phyloP scores from a whole-genome alignment of 2,888 invertebrate genomes.

The Molanna angustata region DNA sequence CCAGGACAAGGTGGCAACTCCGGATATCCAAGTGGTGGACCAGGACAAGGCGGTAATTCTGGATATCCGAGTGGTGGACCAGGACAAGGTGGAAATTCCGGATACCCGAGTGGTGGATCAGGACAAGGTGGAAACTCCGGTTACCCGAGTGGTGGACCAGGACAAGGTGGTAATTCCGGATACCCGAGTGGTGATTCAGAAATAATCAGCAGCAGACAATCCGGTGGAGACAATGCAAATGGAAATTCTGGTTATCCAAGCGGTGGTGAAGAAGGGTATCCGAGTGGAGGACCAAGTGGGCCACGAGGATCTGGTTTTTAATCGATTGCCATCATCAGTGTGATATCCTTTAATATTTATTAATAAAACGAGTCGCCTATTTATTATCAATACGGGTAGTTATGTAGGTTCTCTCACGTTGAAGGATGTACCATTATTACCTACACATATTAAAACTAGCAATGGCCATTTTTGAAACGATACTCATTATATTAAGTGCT shows the following conservation, averaged over 20 bases:
- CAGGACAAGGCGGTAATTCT: conserved; percentile 26
- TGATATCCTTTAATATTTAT: too few species aligned
- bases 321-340: too few species aligned
- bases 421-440: too few species aligned
- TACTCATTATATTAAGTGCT: too few species aligned
- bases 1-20: conserved; percentile 4
- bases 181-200: conserved; percentile 40
- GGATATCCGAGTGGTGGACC: conserved; percentile 30
- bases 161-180: conserved; percentile 35
- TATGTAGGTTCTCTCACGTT: too few species aligned
- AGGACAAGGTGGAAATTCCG: conserved; percentile 21
- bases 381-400: too few species aligned
- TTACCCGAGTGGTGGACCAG: conserved; percentile 22
- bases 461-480: too few species aligned
- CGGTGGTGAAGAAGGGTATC: conserved; percentile 27
- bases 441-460: too few species aligned
- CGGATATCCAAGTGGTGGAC: conserved; percentile 20
- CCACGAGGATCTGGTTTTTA: conserved; percentile 49
- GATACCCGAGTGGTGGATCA: conserved; percentile 23
- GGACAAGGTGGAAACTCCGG: conserved; percentile 23
- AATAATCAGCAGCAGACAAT: too few species aligned
- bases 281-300: conserved; percentile 44
- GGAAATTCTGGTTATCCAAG: conserved; percentile 25
- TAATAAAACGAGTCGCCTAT: too few species aligned
- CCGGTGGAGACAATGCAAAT: conserved; percentile 20